phyloP scores from a whole-genome alignment of 2,113 vertebrate species.

The Narcine bancroftii region DNA sequence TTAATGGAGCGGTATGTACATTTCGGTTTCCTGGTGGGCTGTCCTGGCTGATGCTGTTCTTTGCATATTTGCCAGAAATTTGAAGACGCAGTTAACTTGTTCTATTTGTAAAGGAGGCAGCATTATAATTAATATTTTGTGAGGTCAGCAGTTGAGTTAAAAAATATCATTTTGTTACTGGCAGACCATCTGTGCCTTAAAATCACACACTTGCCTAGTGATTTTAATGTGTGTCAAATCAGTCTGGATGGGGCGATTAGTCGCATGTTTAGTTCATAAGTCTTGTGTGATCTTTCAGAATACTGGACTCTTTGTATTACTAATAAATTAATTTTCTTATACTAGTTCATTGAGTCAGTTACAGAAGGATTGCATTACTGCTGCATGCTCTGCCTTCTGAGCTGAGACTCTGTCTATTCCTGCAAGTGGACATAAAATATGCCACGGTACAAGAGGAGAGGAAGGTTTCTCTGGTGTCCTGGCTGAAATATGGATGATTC shows the following conservation, averaged over 20 bases:
- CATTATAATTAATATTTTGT: neutral
- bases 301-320: neutral
- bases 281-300: neutral
- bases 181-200: neutral
- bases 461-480: no score
- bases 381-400: no score
- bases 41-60: neutral
- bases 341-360: no score
- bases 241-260: neutral
- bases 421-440: no score
- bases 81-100: neutral
- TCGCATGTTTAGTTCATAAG: neutral
- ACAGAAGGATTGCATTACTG: no score
- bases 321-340: neutral
- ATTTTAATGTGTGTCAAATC: neutral
- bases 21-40: neutral
- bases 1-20: no score
- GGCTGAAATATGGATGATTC: no score
- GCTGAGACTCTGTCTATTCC: no score
- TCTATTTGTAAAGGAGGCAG: neutral
- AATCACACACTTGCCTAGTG: no score
- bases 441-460: no score
- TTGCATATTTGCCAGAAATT: neutral
- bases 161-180: neutral
- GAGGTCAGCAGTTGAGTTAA: neutral